Evolutionary conservation across 2,113 vertebrate genomes (phyloP), one percentile per base, ranked within the genome.

Genomic region (Telmatochromis brachygnathus): DNA sequence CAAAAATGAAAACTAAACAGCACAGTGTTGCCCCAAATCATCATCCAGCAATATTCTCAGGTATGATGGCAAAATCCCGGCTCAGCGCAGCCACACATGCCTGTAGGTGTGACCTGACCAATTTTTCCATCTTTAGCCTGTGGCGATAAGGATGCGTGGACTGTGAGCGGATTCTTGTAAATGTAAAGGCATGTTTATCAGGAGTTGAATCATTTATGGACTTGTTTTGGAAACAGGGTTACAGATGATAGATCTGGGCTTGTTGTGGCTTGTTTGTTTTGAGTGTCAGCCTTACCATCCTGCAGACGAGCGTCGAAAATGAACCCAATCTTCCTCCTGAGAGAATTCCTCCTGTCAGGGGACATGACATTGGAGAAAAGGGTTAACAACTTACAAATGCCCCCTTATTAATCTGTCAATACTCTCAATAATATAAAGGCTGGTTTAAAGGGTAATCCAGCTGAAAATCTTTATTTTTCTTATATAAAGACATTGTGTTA

Each of bases 271-370:
- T 30, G 45, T 49, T 51, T 42, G 42, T 84, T 17, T 45, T 37
- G 37, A 47, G 37, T 82, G 84, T 83, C 45, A 49, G 42, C 7
- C 90, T 89, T 90, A 97, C 96, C 96, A 6, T 97, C 94, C 83
- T 93, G 91, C 73, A 96, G 92, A n/a, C 94, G 93, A 33, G 94
- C 91, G 75, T 96, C 94, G 90, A 93, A 95, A 60, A 90, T 93
- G 19, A 93, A 88, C 4, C 94, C 94, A 33, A 88, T 68, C 42
- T 84, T 85, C 8, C 88, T 92, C 54, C 53, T 81, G 62, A 91
- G 37, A 6, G 88, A 88, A 19, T 5, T 35, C 2, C 19, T 79
- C 30, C 81, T 79, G 19, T 49, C 21, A 10, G 87, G 60, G 21
- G 14, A 53, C 17, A 95, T 95, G 85, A 81, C 73, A 88, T 23